Base-by-base conservation (phyloP, 2,888 invertebrate genomes). In the Trimorus sp. region DNA sequence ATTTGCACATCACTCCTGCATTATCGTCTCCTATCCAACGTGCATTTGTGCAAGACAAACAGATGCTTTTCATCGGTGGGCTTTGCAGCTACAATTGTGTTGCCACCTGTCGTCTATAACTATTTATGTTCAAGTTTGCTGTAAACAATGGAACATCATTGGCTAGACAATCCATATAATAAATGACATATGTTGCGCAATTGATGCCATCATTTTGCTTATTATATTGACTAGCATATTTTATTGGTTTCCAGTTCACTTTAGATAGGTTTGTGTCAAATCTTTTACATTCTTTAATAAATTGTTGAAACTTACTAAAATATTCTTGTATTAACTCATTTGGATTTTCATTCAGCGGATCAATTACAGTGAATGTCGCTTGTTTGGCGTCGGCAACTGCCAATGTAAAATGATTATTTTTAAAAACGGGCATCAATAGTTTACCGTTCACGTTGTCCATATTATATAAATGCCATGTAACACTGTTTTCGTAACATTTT, bases 391-490 rank as follows among this genome's bases (percentile, higher is more conserved):
- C 51, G 0, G 40, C 40, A 42, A 58, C 26, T 40, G 71, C 9
- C 7, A 78, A 37, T 8, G 59, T 58, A 58, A 58, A 70, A 58
- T 77, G 69, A 16, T 15, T 16, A 3, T n/a, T 5, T 15, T 14
- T 56, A 26, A 7, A 4, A 40, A 53, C 42, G 0, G 78, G 78
- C 59, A 78, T 59, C 0, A 78, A 70, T 15, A 78, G 53, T 66
- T 71, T 71, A 12, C 78, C 66, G 8, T 36, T 58, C 0, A 70
- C 7, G 1, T 16, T 5, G 15, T 49, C 12, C 8, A 71, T 1
- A 12, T 78, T 49, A 15, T 63, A 78, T 59, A 78, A n/a, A n/a
- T 12, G 11, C 6, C 2, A 5, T 14, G 51, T 38, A 5, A n/a
- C n/a, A n/a, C n/a, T n/a, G n/a, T n/a, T 8, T n/a, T 36, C 36